Percentiles rank a stretch among this genome's conserved stretches.
Conservation (phyloP, 2,113 vertebrate species). For the Bubo bubo region DNA sequence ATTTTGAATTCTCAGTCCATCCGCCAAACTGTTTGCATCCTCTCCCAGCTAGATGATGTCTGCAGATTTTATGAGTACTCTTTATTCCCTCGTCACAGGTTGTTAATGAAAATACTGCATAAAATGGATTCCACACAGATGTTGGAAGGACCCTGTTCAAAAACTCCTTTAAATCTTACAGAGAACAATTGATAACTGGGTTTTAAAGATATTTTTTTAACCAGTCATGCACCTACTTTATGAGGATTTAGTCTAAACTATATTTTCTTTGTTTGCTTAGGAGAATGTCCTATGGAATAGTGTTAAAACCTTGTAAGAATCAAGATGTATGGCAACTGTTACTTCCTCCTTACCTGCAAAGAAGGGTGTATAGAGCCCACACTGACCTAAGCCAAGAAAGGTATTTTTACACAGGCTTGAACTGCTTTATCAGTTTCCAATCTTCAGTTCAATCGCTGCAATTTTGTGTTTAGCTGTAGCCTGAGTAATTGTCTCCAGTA, state of each 20-base stretch:
- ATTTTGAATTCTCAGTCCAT: constrained; percentile 65
- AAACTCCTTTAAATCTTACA: neutral
- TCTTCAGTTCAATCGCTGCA: neutral
- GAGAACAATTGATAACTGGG: neutral
- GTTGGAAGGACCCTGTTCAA: neutral
- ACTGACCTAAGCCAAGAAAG: neutral
- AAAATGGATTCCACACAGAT: constrained; percentile 59
- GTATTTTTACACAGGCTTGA: neutral
- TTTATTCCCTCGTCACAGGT: constrained; percentile 67
- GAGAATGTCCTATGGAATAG: neutral
- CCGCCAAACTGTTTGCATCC: constrained; percentile 65
- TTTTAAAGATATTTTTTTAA: constrained; percentile 18
- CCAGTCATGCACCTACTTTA: neutral
- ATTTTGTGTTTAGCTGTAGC: neutral
- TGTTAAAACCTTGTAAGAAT: neutral
- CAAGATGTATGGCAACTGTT: neutral
- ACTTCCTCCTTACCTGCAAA: neutral
- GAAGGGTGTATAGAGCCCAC: neutral
- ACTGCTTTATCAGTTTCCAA: constrained; percentile 16
- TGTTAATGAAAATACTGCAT: constrained; percentile 69
- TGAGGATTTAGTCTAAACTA: neutral
- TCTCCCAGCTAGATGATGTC: constrained; percentile 65
- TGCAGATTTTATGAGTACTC: constrained; percentile 67
- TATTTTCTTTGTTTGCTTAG: constrained; percentile 1
- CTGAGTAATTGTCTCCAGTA: neutral